A percentile compares a stretch with the other conserved stretches of the same genome.
Conservation (phyloP, 2,797 vertebrate species). For the Eurystomus glaucurus region DNA sequence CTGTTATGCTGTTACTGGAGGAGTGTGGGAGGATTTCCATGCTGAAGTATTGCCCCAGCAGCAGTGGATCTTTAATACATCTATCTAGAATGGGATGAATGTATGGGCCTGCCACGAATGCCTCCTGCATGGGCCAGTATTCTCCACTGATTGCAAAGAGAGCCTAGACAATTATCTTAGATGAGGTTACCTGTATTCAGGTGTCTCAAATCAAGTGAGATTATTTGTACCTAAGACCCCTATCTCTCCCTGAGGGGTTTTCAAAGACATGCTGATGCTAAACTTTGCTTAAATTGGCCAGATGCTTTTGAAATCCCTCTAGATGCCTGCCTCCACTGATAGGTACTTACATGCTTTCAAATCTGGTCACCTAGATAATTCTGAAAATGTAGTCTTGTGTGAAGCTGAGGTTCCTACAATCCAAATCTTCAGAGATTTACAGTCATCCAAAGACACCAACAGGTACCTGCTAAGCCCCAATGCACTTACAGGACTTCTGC, state of each 20-base stretch:
- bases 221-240: neutral
- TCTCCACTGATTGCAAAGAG: neutral
- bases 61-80: neutral
- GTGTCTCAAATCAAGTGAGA: neutral
- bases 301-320: neutral
- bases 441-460: neutral
- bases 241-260: neutral
- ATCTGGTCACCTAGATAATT: neutral
- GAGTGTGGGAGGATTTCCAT: neutral
- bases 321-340: neutral
- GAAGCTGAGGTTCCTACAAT: neutral
- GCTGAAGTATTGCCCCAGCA: neutral
- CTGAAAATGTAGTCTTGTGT: neutral
- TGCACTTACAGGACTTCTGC: neutral
- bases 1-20: neutral
- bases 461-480: neutral
- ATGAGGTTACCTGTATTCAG: neutral
- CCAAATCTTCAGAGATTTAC: neutral
- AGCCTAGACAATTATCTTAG: neutral
- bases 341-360: neutral
- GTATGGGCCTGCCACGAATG: neutral
- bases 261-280: neutral
- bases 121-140: neutral
- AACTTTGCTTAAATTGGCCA: neutral
- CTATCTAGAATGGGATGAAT: neutral